Base-by-base conservation (phyloP, 2,888 invertebrate species). In the Lysandra bellargus region DNA sequence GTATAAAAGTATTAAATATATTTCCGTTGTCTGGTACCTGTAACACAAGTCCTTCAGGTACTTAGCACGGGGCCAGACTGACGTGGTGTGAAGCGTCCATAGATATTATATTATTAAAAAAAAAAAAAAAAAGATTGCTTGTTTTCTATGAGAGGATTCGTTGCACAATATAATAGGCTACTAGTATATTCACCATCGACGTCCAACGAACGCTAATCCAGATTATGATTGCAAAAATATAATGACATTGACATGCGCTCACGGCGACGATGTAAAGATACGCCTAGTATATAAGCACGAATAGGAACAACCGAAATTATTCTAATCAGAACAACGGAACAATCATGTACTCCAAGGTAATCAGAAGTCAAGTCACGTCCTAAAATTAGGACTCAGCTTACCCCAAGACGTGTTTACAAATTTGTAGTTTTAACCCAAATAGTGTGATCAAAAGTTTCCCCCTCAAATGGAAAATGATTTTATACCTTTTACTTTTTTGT, bases 341-440 rank as follows among this genome's bases (percentile, higher is more conserved):
- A 88, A 85, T 87, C 87, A 90, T 93, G 93, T 94, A 89, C 90
- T 85, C 93, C 86, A 93, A 93, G 93, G 93, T 93, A 91, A 86
- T 72, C 73, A 17, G 4, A 14, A 69, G 14, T 69, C 33, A 5
- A 23, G 4, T 17, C 69, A 23, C 69, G 14, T 69, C 33, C 33
- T 33, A 33, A 14, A 69, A 37, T 37, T 12, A 69, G 33, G 69
- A 69, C 69, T 30, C 5, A 69, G 33, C 17, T 69, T 69, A 69
- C 5, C 3, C 64, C 30, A 69, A 33, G 14, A 69, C 14, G 12
- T 33, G 33, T 69, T 23, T 69, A 69, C 33, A 37, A 14, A 33
- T 69, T 69, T 17, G 4, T 33, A 64, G 30, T 61, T 61, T 61
- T 61, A 61, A 61, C n/a, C 7, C 23, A 30, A 64, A 7, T n/a